Evolutionary conservation across 1,140 invertebrate species (phyloP).

Genomic region (Mya arenaria): DNA sequence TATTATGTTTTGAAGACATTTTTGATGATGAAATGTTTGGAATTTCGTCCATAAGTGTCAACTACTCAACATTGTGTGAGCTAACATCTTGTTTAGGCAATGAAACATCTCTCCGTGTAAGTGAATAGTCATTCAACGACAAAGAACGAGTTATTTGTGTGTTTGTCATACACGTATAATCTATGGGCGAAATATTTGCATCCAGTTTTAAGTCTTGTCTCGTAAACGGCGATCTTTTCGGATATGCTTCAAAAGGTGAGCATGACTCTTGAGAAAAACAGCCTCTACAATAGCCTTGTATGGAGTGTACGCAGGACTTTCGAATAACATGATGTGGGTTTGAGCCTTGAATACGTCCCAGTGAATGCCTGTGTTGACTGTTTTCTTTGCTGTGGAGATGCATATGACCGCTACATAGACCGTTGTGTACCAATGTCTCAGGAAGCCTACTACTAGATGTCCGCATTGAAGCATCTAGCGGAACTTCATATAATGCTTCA

Average conservation of each 20-base stretch:
- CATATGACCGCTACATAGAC: constrained; percentile 11
- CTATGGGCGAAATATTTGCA: too few relatives aligned
- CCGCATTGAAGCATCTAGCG: not conserved
- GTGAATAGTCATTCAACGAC: too few relatives aligned
- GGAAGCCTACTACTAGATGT: not conserved
- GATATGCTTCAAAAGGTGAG: constrained; percentile 25
- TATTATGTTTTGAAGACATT: not conserved
- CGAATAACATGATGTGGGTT: constrained; percentile 4
- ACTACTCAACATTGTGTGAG: not conserved
- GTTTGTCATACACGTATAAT: too few relatives aligned
- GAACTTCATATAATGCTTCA: constrained; percentile 29
- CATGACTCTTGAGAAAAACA: constrained; percentile 35
- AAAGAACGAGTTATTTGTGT: too few relatives aligned
- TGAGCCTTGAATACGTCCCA: constrained; percentile 8
- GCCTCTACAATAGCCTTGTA: constrained; percentile 17
- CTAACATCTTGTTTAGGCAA: not conserved
- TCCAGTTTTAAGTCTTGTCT: not conserved
- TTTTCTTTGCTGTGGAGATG: constrained; percentile 15
- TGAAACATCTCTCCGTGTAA: too few relatives aligned
- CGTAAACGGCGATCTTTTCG: not conserved
- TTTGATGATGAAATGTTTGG: not conserved
- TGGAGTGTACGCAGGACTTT: constrained; percentile 15
- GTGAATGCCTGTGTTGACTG: constrained; percentile 13
- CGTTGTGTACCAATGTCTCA: constrained; percentile 12
- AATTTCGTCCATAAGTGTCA: constrained; percentile 16